Conservation (phyloP, 2,888 invertebrate genomes). For the Cynaeus angustus region DNA sequence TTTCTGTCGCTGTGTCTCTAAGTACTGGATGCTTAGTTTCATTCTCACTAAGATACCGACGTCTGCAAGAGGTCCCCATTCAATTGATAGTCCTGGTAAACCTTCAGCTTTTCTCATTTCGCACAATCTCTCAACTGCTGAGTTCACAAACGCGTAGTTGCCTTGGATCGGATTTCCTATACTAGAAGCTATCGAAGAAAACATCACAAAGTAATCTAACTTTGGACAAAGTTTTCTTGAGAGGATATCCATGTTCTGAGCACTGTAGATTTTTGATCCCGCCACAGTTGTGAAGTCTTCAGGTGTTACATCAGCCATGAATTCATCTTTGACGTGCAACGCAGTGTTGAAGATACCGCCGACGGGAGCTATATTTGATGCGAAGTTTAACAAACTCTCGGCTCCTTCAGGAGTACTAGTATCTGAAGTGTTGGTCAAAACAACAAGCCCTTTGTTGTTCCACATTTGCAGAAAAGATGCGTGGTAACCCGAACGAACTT, state of each 20-base stretch:
- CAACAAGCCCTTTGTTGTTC: constrained; percentile 63
- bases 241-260: constrained; percentile 38
- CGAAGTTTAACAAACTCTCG: constrained; percentile 68
- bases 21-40: constrained; percentile 27
- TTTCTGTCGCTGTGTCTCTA: constrained; percentile 25
- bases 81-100: constrained; percentile 18
- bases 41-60: constrained; percentile 40
- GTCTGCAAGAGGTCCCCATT: constrained; percentile 44
- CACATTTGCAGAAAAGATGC: constrained; percentile 70
- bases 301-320: constrained; percentile 73
- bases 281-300: constrained; percentile 66
- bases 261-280: constrained; percentile 24
- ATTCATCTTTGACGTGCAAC: constrained; percentile 73
- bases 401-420: constrained; percentile 68
- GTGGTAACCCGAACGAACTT: constrained; percentile 77
- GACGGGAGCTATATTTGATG: constrained; percentile 72
- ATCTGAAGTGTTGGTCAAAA: constrained; percentile 70
- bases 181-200: constrained; percentile 39
- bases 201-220: constrained; percentile 39
- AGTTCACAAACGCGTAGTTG: constrained; percentile 43
- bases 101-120: constrained; percentile 37
- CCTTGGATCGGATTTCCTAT: constrained; percentile 37
- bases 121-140: constrained; percentile 39
- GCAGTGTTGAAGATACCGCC: constrained; percentile 81
- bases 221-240: constrained; percentile 25